A percentile compares a stretch with the other conserved stretches of the same genome.
Evolutionary conservation across 2,888 invertebrate genomes (phyloP).

Genomic region (Cryptus viduatorius): DNA sequence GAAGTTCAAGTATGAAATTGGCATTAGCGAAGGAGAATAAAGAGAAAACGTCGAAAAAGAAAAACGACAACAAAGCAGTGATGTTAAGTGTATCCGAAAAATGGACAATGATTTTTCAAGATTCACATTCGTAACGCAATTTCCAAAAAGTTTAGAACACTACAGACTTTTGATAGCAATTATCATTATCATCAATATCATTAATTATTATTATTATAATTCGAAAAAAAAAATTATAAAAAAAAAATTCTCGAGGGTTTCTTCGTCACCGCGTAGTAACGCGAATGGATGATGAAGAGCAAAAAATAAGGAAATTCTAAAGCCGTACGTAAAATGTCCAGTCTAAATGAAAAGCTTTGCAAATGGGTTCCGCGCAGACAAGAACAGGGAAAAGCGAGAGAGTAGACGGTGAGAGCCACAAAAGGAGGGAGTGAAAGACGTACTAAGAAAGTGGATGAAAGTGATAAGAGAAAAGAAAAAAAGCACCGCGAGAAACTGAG

Average conservation of each 20-base stretch:
- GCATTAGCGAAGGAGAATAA: not conserved
- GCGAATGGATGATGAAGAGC: not conserved
- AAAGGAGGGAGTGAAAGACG: not conserved
- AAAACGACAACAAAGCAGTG: too few relatives aligned
- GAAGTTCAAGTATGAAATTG: not conserved
- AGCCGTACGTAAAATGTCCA: conserved; percentile 11
- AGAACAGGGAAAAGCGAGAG: not conserved
- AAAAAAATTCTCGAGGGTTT: too few relatives aligned
- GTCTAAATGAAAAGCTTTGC: conserved; percentile 37
- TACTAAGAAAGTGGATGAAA: conserved; percentile 12
- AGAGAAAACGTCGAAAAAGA: too few relatives aligned
- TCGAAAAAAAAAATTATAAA: too few relatives aligned
- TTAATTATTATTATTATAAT: too few relatives aligned
- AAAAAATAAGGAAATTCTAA: conserved; percentile 14
- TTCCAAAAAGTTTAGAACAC: too few relatives aligned
- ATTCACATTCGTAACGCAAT: too few relatives aligned
- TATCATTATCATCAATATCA: too few relatives aligned
- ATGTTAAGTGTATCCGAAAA: not conserved
- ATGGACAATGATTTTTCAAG: too few relatives aligned
- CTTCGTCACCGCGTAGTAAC: too few relatives aligned
- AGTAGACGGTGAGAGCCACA: not conserved
- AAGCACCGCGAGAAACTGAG: not conserved
- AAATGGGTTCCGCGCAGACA: conserved; percentile 9
- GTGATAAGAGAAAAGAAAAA: not conserved
- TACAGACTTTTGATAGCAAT: too few relatives aligned